Evolutionary conservation across 2,113 vertebrate genomes (phyloP), one percentile per base, ranked within the genome.

Genomic region (Nibea albiflora): DNA sequence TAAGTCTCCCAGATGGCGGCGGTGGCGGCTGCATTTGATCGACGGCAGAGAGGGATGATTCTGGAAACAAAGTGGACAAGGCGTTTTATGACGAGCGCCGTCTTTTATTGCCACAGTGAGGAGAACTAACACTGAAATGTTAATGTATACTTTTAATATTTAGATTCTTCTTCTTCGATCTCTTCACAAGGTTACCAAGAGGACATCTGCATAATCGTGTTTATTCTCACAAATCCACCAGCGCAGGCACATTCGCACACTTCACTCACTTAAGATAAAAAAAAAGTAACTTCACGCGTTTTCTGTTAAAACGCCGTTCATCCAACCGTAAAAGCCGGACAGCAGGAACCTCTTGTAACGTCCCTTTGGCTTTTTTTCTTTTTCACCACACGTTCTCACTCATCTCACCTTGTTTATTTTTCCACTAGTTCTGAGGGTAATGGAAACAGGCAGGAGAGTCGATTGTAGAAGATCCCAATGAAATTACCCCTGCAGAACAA

Each of bases 371-470:
- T 65, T 85, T 65, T 85, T 68, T 57, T 81, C n/a, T 73, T 53
- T 80, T 64, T 50, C 50, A 28, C 54, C 53, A 4, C 80, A 24
- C 63, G 17, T 69, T 76, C 63, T 80, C 81, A 84, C 89, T 91
- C 75, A 75, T 90, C 73, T 70, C 76, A 82, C 70, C 79, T 89
- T 88, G 85, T 89, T 88, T 82, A 65, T 85, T 87, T 91, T 80
- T 54, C 61, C 66, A 20, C 57, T 57, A 22, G 61, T 87, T 86
- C 84, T 87, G 78, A 86, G 56, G 44, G 46, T 92, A 89, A 94
- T 92, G 76, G 91, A 90, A 90, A 88, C 73, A 7, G 89, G 84
- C 90, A 88, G 87, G 78, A 84, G 58, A 88, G 88, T 63, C 90
- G 73, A 90, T 90, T 88, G 87, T 89, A 84, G 85, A 73, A 66